Base-by-base conservation (phyloP, 1,140 invertebrate genomes). In the Formica exsecta region DNA sequence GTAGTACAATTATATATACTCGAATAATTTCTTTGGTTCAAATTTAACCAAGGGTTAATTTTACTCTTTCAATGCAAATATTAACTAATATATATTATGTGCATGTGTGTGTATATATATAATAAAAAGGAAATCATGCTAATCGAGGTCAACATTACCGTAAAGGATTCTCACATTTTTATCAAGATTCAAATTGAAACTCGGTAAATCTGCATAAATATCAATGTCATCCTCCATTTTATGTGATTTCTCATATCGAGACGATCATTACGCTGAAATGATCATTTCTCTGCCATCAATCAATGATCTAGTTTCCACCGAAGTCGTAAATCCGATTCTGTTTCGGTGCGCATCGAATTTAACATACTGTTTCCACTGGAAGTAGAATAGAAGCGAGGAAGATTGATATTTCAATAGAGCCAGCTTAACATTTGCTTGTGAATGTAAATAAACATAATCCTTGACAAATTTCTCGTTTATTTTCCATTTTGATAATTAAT, bases 151-250 rank as follows among this genome's bases (percentile, higher is more conserved):
- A 74, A 19, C 7, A 71, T 57, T 70, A 32, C 62, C 6, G 48
- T 66, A 16, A 44, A n/a, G 36, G 8, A 80, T 64, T 57, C 87
- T 87, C 64, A 91, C 91, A 19, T 89, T 90, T 70, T 89, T 86
- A 9, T 36, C 48, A 9, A 65, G 57, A 16, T 87, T 86, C 5
- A 61, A 41, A 4, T 87, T 48, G 19, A 90, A 87, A 85, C 64
- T 86, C 29, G 91, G 87, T 65, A 95, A 91, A 89, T 94, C 93
- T 19, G 83, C 93, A 74, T 95, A 94, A 75, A 94, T 94, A 73
- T 94, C 94, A 2, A 94, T 91, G 44, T 94, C 93, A 51, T 94
- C 92, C 29, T 93, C 92, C 91, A 93, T 93, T 59, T 75, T 85
- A 61, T n/a, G 11, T 4, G 4, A 41, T 79, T 61, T 65, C 61